Conservation (phyloP, 2,797 vertebrate genomes). For the Scolopax bukidnonensis region DNA sequence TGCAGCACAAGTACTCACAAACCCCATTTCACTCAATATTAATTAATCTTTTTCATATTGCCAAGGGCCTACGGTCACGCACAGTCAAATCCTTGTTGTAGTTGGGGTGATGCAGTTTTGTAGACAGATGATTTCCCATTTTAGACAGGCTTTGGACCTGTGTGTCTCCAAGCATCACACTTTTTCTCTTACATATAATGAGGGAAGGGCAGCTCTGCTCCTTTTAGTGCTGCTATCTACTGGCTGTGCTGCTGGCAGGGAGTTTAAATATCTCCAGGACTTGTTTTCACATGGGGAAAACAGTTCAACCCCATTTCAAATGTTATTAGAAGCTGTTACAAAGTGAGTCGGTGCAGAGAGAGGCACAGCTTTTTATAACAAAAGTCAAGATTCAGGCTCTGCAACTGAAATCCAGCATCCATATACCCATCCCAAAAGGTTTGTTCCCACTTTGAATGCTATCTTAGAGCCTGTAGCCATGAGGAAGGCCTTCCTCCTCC, state of each 20-base stretch:
- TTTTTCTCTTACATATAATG: rapidly evolving
- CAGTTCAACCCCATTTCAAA: neutral
- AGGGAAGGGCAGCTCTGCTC: neutral
- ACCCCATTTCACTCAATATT: neutral
- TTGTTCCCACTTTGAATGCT: neutral
- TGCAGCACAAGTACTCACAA: rapidly evolving
- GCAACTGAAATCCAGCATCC: neutral
- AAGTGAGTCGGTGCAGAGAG: neutral
- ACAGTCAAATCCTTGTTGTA: rapidly evolving
- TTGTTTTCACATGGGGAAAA: neutral
- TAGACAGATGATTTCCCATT: neutral
- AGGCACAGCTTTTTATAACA: neutral
- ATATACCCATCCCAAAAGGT: neutral
- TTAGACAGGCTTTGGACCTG: neutral
- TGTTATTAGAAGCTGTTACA: neutral
- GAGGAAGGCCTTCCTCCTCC: neutral
- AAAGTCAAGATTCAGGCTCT: neutral
- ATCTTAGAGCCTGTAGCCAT: neutral
- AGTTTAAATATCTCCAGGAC: neutral
- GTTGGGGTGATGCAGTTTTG: neutral
- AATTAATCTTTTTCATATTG: neutral
- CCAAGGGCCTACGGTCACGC: rapidly evolving
- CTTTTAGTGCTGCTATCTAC: neutral
- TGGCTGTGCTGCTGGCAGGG: neutral
- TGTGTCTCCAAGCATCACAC: neutral